Conservation (phyloP, 2,888 invertebrate genomes). For the Drosophila peninsularis region DNA sequence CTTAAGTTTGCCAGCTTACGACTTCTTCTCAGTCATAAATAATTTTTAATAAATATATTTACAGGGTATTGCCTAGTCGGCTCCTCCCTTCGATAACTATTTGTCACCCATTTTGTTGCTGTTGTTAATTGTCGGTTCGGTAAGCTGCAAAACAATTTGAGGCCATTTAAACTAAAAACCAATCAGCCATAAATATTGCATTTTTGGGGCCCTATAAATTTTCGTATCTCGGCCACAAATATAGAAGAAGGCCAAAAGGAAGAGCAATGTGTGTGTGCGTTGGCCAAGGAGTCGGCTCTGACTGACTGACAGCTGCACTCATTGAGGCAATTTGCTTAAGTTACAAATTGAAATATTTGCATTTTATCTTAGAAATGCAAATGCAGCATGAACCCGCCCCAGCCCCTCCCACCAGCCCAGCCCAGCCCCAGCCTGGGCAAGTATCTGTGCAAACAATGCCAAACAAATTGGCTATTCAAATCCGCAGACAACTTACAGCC, state of each 20-base stretch:
- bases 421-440: slow-evolving; percentile 18
- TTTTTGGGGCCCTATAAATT: slow-evolving; percentile 40
- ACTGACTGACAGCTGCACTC: slow-evolving; percentile 81
- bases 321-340: slow-evolving; percentile 83
- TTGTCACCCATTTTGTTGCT: slow-evolving; percentile 5
- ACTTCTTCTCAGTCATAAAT: not conserved
- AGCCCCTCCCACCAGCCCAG: not conserved
- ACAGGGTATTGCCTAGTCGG: not conserved
- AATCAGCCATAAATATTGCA: slow-evolving; percentile 67
- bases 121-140: slow-evolving; percentile 62
- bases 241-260: not conserved
- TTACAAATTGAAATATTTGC: slow-evolving; percentile 83
- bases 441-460: slow-evolving; percentile 79
- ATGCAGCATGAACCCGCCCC: slow-evolving; percentile 34
- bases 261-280: slow-evolving; percentile 8
- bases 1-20: not conserved
- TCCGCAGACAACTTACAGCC: slow-evolving; percentile 68
- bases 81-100: not conserved
- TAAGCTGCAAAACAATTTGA: slow-evolving; percentile 39
- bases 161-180: slow-evolving; percentile 60
- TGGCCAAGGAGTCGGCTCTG: slow-evolving; percentile 8
- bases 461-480: slow-evolving; percentile 82
- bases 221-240: slow-evolving; percentile 1
- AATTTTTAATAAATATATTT: not conserved
- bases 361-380: slow-evolving; percentile 82